Conservation (phyloP, 2,797 vertebrate genomes). For the Bryconaethiops microstoma region DNA sequence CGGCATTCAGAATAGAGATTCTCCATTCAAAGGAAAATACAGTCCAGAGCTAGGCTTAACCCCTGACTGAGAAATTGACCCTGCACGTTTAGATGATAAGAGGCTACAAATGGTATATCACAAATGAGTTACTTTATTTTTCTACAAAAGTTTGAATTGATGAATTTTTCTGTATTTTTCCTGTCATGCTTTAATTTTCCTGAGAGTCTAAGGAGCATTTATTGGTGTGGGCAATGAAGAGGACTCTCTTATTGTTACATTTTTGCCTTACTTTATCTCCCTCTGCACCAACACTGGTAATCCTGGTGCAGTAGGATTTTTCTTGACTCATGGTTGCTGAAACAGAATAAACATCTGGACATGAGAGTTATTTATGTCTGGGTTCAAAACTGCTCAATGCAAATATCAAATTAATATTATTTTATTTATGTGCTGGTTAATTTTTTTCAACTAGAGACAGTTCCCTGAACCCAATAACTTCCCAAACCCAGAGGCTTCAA, state of each 20-base stretch:
- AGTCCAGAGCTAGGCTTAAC: no score
- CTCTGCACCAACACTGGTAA: not conserved
- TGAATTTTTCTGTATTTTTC: not conserved
- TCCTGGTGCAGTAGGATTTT: not conserved
- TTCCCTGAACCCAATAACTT: slow-evolving; percentile 71
- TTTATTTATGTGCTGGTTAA: slow-evolving; percentile 49
- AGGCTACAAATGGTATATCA: not conserved
- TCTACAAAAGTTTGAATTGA: not conserved
- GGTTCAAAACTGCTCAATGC: not conserved
- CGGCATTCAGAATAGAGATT: no score
- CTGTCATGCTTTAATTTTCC: no score
- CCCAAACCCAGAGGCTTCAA: slow-evolving; percentile 77
- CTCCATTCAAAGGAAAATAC: no score
- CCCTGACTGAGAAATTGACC: no score
- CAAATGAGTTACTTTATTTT: slow-evolving; percentile 19
- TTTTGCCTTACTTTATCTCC: slow-evolving; percentile 11
- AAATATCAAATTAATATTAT: slow-evolving; percentile 3
- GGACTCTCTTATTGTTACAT: not conserved
- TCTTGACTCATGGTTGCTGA: not conserved
- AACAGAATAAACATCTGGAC: not conserved
- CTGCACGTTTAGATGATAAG: not conserved
- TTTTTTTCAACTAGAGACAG: slow-evolving; percentile 77
- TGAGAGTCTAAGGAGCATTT: not conserved
- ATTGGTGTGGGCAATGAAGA: no score
- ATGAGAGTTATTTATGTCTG: not conserved